Conservation (phyloP, 2,888 invertebrate genomes). For the Lithodes maja region DNA sequence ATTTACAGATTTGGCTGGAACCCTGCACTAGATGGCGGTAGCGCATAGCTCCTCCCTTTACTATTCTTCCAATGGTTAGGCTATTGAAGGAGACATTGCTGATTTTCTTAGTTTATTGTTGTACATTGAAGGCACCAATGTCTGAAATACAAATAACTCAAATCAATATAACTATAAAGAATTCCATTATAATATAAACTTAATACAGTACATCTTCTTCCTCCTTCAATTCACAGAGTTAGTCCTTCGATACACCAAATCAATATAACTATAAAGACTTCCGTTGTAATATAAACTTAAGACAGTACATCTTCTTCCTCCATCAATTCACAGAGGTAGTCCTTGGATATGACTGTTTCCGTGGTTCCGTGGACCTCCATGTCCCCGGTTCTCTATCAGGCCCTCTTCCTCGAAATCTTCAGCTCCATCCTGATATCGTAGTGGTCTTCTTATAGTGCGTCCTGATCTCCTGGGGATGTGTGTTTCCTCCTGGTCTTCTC, state of each 20-base stretch:
- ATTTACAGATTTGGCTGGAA: too few species aligned
- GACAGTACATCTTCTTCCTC: constrained; percentile 1
- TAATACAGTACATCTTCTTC: too few species aligned
- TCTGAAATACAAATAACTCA: constrained; percentile 2
- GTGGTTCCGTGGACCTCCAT: too few species aligned
- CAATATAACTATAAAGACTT: background rate
- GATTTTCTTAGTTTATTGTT: background rate
- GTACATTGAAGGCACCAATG: constrained; percentile 2
- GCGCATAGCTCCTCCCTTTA: too few species aligned
- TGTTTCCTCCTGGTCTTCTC: constrained; percentile 1
- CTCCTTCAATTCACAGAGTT: too few species aligned
- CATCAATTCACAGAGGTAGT: background rate
- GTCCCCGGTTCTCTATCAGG: too few species aligned
- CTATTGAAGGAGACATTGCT: too few species aligned
- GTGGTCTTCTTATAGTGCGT: background rate
- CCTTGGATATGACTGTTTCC: too few species aligned
- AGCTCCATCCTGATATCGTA: constrained; percentile 1
- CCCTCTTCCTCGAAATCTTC: constrained; percentile 6
- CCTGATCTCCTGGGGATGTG: background rate
- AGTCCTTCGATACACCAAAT: too few species aligned
- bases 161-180: background rate
- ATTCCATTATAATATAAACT: too few species aligned
- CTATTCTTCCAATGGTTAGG: too few species aligned
- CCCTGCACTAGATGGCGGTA: too few species aligned
- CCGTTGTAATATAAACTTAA: background rate